Conservation (phyloP, 2,113 vertebrate genomes). For the Mesocricetus auratus region DNA sequence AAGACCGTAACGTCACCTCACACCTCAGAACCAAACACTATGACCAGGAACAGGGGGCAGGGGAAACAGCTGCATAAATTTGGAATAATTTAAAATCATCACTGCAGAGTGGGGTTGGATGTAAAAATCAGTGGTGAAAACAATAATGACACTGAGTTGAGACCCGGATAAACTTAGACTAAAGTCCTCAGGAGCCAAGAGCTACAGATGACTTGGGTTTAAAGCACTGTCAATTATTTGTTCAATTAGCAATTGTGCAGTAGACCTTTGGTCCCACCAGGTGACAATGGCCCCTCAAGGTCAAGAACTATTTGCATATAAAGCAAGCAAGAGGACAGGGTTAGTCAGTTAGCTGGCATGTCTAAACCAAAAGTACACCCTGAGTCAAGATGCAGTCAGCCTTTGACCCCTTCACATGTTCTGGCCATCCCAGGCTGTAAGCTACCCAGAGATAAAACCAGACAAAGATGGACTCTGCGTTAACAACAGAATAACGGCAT, state of each 20-base stretch:
- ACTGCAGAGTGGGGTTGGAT: background rate
- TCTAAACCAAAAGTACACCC: slow-evolving; percentile 22
- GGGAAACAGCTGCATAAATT: background rate
- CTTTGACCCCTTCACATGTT: background rate
- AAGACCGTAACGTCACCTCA: background rate
- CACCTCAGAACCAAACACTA: slow-evolving; percentile 7
- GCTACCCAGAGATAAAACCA: background rate
- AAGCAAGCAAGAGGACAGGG: slow-evolving; percentile 20
- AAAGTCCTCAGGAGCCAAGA: slow-evolving; percentile 13
- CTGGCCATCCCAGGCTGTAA: background rate
- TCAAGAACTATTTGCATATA: slow-evolving; percentile 33
- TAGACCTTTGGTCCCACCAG: background rate
- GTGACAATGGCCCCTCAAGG: background rate
- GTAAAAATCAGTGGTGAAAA: background rate
- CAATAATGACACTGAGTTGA: background rate
- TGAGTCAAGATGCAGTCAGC: slow-evolving; percentile 38
- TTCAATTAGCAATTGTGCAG: background rate
- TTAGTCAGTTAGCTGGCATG: slow-evolving; percentile 14
- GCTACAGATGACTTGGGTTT: slow-evolving; percentile 5
- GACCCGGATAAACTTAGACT: slow-evolving; percentile 40
- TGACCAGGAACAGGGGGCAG: background rate
- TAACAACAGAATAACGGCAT: background rate
- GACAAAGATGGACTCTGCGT: background rate
- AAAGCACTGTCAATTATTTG: slow-evolving; percentile 47
- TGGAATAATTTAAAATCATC: slow-evolving; percentile 38